A percentile compares a stretch with the other conserved stretches of the same genome.
phyloP scores from a whole-genome alignment of 2,113 vertebrate genomes.

The Nansenia antarctica region DNA sequence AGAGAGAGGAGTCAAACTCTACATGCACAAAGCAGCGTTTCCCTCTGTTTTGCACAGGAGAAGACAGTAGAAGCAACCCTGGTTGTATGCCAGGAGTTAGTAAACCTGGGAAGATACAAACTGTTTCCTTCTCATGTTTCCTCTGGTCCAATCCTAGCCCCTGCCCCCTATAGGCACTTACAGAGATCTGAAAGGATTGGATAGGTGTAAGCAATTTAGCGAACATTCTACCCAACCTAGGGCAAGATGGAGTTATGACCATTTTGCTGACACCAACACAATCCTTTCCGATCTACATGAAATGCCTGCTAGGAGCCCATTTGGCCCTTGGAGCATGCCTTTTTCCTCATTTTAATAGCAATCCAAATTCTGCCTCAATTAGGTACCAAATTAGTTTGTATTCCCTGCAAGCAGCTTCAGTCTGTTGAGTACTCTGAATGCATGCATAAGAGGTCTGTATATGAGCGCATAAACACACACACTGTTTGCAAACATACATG shows the following conservation, averaged over 20 bases:
- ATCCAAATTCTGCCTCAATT: neutral
- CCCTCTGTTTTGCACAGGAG: conserved; percentile 39
- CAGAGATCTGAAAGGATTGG: conserved; percentile 39
- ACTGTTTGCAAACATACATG: no score
- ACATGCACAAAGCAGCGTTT: conserved; percentile 51
- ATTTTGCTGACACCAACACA: conserved; percentile 2
- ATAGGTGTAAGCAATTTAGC: neutral
- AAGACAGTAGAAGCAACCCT: conserved; percentile 27
- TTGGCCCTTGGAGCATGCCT: neutral
- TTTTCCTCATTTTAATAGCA: neutral
- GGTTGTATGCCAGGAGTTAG: conserved; percentile 36
- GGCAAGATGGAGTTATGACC: neutral
- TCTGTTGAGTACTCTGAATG: neutral
- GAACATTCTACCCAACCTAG: neutral
- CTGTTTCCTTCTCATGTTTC: conserved; percentile 19
- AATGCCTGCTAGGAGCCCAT: conserved; percentile 18
- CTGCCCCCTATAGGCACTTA: conserved; percentile 52
- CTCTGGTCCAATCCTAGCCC: neutral
- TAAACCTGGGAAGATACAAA: conserved; percentile 8
- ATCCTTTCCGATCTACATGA: conserved; percentile 22
- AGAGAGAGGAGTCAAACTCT: conserved; percentile 47
- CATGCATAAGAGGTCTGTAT: neutral
- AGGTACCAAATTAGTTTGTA: neutral
- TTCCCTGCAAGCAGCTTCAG: neutral
- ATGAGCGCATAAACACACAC: neutral